Percentiles rank a stretch among this genome's conserved stretches.
These are phyloP conservation scores for Pharmacophagus antenor DNA, from an alignment of 2,888 invertebrate genomes.

Conservation along the genomic window DNA sequence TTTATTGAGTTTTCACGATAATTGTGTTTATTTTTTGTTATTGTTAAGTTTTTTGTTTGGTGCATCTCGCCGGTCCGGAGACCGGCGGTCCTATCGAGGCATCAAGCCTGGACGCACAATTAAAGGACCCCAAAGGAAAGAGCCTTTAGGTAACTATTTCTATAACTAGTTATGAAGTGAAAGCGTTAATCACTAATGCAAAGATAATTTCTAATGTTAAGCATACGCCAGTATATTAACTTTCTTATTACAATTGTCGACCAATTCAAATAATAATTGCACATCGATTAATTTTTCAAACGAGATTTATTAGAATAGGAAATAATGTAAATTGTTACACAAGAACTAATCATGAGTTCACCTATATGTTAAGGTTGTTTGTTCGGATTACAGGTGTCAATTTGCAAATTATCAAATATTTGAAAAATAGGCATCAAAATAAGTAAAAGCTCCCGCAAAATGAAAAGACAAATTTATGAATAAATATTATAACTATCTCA, in stretches of 20 bases:
- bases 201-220: neutral
- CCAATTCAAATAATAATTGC: neutral
- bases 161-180: slow-evolving; percentile 37
- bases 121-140: slow-evolving; percentile 67
- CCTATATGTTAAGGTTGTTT: no score
- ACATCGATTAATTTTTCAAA: neutral
- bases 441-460: slow-evolving; percentile 5
- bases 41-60: slow-evolving; percentile 81
- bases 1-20: slow-evolving; percentile 72
- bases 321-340: no score
- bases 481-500: neutral
- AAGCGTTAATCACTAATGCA: slow-evolving; percentile 8
- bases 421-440: no score
- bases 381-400: no score
- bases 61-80: slow-evolving; percentile 77
- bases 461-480: neutral
- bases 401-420: no score
- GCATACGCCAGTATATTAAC: slow-evolving; percentile 1
- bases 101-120: slow-evolving; percentile 70
- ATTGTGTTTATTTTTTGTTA: slow-evolving; percentile 77
- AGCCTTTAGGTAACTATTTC: slow-evolving; percentile 77
- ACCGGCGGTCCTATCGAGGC: slow-evolving; percentile 70
- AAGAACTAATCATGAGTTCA: no score
- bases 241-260: neutral
- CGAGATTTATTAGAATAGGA: no score